phyloP scores from a whole-genome alignment of 2,113 vertebrate genomes.

The Centrocercus urophasianus region DNA sequence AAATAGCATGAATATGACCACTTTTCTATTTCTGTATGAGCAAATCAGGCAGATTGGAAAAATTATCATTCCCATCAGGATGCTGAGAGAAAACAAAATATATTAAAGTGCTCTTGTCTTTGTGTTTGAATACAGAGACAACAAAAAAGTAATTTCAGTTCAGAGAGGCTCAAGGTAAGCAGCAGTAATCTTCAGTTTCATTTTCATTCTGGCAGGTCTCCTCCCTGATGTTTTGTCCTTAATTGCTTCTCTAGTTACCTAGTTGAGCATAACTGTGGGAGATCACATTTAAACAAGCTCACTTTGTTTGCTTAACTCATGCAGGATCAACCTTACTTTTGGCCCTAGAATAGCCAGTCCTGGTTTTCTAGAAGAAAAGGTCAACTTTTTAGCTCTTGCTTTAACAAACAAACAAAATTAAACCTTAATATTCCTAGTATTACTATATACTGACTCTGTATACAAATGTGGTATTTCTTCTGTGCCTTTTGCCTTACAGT shows the following conservation, averaged over 20 bases:
- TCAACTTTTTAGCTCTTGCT: not conserved
- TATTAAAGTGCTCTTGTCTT: conserved; percentile 64
- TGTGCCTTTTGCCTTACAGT: not conserved
- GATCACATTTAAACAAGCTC: conserved; percentile 43
- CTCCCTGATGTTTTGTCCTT: conserved; percentile 39
- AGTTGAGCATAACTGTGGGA: conserved; percentile 41
- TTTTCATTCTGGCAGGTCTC: conserved; percentile 59
- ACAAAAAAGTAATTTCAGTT: conserved; percentile 70
- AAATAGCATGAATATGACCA: not conserved
- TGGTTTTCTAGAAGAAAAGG: not conserved
- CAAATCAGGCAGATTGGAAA: conserved; percentile 46
- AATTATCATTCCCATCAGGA: conserved; percentile 36
- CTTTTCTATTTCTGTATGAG: conserved; percentile 15
- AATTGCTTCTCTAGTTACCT: conserved; percentile 71
- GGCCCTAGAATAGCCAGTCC: not conserved
- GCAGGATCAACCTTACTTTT: not conserved
- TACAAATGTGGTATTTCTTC: not conserved
- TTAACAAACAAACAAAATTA: not conserved
- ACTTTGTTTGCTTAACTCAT: conserved; percentile 36
- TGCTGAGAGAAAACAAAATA: conserved; percentile 25
- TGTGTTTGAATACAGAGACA: conserved; percentile 53
- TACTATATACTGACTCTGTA: not conserved
- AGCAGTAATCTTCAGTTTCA: conserved; percentile 67
- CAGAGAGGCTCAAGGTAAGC: conserved; percentile 66
- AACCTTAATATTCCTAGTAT: not conserved